A percentile compares a stretch with the other conserved stretches of the same genome.
These are phyloP conservation scores for Erpetoichthys calabaricus DNA, from an alignment of 2,797 vertebrate species.

Conservation along the genomic window DNA sequence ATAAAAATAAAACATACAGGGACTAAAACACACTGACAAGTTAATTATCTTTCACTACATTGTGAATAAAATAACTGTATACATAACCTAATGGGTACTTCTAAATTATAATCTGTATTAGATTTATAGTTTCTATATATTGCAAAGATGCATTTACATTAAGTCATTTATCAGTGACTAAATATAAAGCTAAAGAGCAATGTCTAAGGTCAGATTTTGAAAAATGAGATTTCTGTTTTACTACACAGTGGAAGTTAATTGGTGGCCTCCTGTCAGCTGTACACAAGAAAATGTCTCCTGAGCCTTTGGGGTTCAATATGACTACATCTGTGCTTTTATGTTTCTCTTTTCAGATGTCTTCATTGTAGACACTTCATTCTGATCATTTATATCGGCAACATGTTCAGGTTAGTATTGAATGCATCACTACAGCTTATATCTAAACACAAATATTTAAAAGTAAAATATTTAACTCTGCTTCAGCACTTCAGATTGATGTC, in stretches of 20 bases:
- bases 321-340: neutral
- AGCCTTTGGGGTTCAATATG: neutral
- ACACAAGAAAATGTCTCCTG: neutral
- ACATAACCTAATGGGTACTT: too few species aligned
- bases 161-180: neutral
- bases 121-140: too few species aligned
- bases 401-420: too few species aligned
- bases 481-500: too few species aligned
- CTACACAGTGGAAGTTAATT: neutral
- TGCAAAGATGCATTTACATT: neutral
- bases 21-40: too few species aligned
- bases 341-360: neutral
- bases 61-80: too few species aligned
- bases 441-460: too few species aligned
- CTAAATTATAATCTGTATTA: too few species aligned
- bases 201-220: neutral
- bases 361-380: conserved; percentile 1
- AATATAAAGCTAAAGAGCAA: neutral
- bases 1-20: too few species aligned
- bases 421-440: too few species aligned
- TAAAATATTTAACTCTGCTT: too few species aligned
- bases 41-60: too few species aligned
- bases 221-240: neutral
- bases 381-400: neutral
- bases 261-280: neutral